Evolutionary conservation across 2,113 vertebrate genomes (phyloP).

Genomic region (Semnornis frantzii): DNA sequence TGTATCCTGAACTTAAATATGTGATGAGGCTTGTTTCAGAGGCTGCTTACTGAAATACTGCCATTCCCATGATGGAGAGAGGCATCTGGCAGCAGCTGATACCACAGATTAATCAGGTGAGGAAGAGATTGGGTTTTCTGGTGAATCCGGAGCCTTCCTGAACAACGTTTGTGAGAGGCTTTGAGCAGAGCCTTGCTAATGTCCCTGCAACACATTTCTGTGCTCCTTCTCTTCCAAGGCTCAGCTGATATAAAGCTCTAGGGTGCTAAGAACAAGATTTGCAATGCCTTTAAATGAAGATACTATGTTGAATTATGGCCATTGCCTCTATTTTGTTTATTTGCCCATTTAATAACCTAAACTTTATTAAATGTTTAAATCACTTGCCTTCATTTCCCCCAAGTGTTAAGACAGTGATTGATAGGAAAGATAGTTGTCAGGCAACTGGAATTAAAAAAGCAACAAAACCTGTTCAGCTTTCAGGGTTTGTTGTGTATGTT

Average conservation of each 20-base stretch:
- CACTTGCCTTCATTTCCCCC: neutral
- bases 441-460: constrained; percentile 1
- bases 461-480: neutral
- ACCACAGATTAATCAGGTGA: neutral
- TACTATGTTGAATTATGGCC: neutral
- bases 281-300: neutral
- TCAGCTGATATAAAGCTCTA: neutral
- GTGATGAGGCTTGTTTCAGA: neutral
- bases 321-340: neutral
- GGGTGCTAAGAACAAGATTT: neutral
- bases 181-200: neutral
- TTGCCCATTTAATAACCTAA: neutral
- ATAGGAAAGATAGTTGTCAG: neutral
- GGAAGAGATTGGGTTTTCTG: neutral
- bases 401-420: neutral
- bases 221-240: neutral
- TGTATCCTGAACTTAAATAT: neutral
- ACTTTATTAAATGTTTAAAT: neutral
- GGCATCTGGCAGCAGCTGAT: neutral
- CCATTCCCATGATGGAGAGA: neutral
- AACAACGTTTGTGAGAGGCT: fast-evolving
- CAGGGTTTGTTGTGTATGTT: neutral
- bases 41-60: neutral
- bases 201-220: neutral
- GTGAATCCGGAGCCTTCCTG: neutral